Base-by-base conservation (phyloP, 1,140 invertebrate species). In the Drosophila dunni region DNA sequence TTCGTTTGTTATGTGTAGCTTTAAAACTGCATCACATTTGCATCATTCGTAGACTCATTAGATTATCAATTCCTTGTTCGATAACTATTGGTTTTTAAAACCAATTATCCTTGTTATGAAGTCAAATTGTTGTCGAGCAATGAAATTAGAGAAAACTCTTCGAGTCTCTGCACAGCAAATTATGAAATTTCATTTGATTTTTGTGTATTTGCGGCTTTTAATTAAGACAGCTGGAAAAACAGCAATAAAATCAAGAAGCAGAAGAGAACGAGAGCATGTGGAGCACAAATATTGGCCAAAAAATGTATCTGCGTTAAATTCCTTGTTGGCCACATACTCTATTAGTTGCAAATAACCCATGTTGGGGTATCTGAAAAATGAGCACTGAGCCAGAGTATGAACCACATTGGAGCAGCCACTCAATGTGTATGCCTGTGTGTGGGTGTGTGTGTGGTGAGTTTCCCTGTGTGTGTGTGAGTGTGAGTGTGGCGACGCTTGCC, bases 331-430 rank as follows among this genome's bases (percentile, higher is more conserved):
- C 76, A 65, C 78, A 81, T 75, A 84, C 82, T 85, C 82, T 86
- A 81, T 81, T 85, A 86, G 82, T 79, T 88, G 66, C 66, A 88
- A 88, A 79, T 80, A 76, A 51, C 64, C 61, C 73, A 85, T 80
- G 79, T 88, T 83, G 65, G 57, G 83, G 83, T 50, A 88, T 88
- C 40, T 83, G 73, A 83, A 88, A 88, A 88, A 83, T 88, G 81
- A 83, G 67, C 76, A 79, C 74, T 80, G 67, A 63, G 48, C 33
- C 34, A 33, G 34, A 67, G 40, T 38, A n/a, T 11, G 50, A 36
- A 65, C 61, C 50, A 51, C 50, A 36, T 5, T 13, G 15, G 15
- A 42, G 42, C 33, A 38, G 53, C 44, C 42, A 57, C 50, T 33
- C 34, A 38, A 38, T 44, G 34, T 13, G 15, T 38, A 11, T 17